phyloP scores from a whole-genome alignment of 2,888 invertebrate genomes.

The Acronicta alni region DNA sequence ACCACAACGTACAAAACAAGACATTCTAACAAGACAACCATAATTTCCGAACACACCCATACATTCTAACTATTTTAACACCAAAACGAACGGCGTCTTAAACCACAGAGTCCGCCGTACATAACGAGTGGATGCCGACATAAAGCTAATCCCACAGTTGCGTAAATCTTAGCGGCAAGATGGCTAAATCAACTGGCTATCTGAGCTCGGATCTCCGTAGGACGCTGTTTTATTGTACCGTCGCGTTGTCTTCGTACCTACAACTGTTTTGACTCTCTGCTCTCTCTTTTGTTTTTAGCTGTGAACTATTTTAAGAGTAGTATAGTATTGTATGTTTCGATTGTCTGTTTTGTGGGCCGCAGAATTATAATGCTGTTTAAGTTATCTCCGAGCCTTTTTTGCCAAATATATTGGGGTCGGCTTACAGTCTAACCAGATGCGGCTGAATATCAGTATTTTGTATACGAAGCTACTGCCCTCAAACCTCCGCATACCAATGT shows the following conservation, averaged over 20 bases:
- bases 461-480: too few relatives aligned
- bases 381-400: too few relatives aligned
- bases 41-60: slow-evolving; percentile 33
- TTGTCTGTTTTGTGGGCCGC: slow-evolving; percentile 4
- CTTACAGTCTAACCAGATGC: too few relatives aligned
- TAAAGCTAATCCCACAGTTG: slow-evolving; percentile 75
- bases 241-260: slow-evolving; percentile 49
- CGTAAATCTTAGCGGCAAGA: slow-evolving; percentile 78
- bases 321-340: slow-evolving; percentile 15
- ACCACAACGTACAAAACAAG: slow-evolving; percentile 9
- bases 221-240: slow-evolving; percentile 64
- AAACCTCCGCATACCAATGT: too few relatives aligned
- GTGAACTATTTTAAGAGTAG: slow-evolving; percentile 38
- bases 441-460: too few relatives aligned
- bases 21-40: slow-evolving; percentile 38
- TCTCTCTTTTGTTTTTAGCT: slow-evolving; percentile 54
- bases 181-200: slow-evolving; percentile 85
- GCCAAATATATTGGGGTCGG: too few relatives aligned
- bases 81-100: slow-evolving; percentile 46
- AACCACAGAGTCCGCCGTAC: slow-evolving; percentile 62
- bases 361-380: neutral
- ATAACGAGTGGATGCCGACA: slow-evolving; percentile 67
- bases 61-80: slow-evolving; percentile 57
- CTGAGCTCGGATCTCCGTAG: slow-evolving; percentile 77
- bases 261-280: slow-evolving; percentile 60